Conservation (phyloP, 1,140 invertebrate species). For the Hermetia illucens region DNA sequence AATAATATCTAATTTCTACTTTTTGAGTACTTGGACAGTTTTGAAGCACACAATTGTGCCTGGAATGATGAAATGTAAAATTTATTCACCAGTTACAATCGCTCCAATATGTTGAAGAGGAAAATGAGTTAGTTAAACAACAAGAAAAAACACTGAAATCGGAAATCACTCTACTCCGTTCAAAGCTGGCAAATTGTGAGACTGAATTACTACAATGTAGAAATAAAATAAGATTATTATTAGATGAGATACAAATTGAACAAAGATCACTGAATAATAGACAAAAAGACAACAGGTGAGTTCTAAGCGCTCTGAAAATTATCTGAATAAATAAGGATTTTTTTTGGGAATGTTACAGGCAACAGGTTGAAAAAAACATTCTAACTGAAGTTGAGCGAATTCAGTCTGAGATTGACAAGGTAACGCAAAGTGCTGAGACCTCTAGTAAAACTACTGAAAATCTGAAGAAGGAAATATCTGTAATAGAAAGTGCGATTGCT, state of each 20-base stretch:
- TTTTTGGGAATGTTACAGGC: slow-evolving; percentile 15
- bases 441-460: slow-evolving; percentile 67
- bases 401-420: slow-evolving; percentile 68
- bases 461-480: slow-evolving; percentile 60
- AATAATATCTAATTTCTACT: slow-evolving; percentile 3
- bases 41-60: neutral
- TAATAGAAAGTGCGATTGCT: slow-evolving; percentile 61
- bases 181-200: slow-evolving; percentile 75
- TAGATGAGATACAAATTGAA: slow-evolving; percentile 45
- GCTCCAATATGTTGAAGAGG: slow-evolving; percentile 67
- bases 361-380: slow-evolving; percentile 60
- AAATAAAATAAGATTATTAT: slow-evolving; percentile 65
- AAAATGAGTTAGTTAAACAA: slow-evolving; percentile 74
- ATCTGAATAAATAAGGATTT: neutral
- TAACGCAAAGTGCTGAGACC: slow-evolving; percentile 62
- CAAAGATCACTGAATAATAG: slow-evolving; percentile 21
- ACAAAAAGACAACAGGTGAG: slow-evolving; percentile 23
- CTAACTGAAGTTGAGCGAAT: slow-evolving; percentile 65
- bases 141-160: slow-evolving; percentile 75
- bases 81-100: slow-evolving; percentile 50
- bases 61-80: slow-evolving; percentile 2
- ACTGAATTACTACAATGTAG: slow-evolving; percentile 76
- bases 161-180: slow-evolving; percentile 66
- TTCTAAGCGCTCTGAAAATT: slow-evolving; percentile 3
- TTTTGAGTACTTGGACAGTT: slow-evolving; percentile 3